Evolutionary conservation across 2,113 vertebrate species (phyloP), one percentile per base, ranked within the genome.

Genomic region (Leucosticte australis): DNA sequence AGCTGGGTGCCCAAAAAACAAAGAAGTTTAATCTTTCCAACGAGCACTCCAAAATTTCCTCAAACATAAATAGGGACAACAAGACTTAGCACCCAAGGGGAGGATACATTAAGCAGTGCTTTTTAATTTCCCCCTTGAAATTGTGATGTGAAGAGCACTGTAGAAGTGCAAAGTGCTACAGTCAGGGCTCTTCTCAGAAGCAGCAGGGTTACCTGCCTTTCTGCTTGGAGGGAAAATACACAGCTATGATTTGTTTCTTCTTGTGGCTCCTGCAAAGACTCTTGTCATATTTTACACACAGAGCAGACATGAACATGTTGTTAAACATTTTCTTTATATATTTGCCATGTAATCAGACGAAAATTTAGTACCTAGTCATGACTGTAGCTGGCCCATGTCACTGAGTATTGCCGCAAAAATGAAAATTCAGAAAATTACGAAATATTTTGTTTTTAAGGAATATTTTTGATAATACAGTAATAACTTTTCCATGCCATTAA

Each of bases 51-150:
- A 39, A 89, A 78, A 23, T 73, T 82, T 76, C 31, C 16, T 47
- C 44, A 55, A 27, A 35, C 22, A 14, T 7, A 79, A 39, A 49
- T 3, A 53, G 4, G 24, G 12, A 31, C 24, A 88, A 17, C 2
- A 74, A 67, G 35, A n/a, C 9, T 33, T 77, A 63, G 33, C 23
- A 62, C 20, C 9, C 41, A 74, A 56, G 7, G 46, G 12, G n/a
- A 50, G 11, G 46, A 31, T 50, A 35, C 4, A 20, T 42, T 70
- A 53, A 55, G 13, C 18, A 70, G 13, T 0, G 0, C 6, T 11
- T 35, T 50, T 44, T 23, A 24, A 9, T 5, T 21, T 3, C 4
- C 10, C 7, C 6, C 24, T 74, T 89, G 65, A 39, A 83, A 35
- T 0, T 41, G 28, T 55, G 56, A 33, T 35, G 55, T 69, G 70